Base-by-base conservation (phyloP, 2,888 invertebrate genomes). In the Frankliniella fusca region DNA sequence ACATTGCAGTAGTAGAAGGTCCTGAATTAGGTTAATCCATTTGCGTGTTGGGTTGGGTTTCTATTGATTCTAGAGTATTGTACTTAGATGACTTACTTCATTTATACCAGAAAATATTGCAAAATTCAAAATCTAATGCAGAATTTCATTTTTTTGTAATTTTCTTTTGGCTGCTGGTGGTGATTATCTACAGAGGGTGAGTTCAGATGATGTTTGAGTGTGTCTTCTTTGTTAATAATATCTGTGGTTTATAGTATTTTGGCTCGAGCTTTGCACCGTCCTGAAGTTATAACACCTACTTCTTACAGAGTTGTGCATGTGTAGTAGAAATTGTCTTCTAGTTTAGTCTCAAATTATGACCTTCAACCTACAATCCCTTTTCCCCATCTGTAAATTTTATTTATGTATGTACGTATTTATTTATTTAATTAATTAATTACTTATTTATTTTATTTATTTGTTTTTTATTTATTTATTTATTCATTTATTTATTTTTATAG, bases 151-250 rank as follows among this genome's bases (percentile, higher is more conserved):
- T 86, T 86, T 86, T 87, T 86, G 86, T 87, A 86, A 87, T 87
- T 86, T 86, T 86, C 86, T 86, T 86, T 86, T 85, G 87, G 87
- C 87, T 87, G 88, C 86, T 86, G 85, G 86, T 84, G 85, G 86
- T 86, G 87, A 86, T 87, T 86, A 85, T 86, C 84, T 85, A 85
- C 86, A 88, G 88, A 88, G 86, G 88, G 88, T 88, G 87, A 88
- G 88, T 88, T 38, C 86, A 85, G 84, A 85, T 84, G 85, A 84
- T 83, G 84, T 83, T 84, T 85, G 84, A 86, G 85, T 86, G 85
- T 86, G 85, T 85, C 85, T 81, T 84, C 48, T 48, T 20, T 28
- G 61, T 82, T 2, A 54, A 54, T 54, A 54, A 15, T 54, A 54
- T 54, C 8, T 54, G 54, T 54, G 18, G 54, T 54, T 12, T 54